A percentile compares a stretch with the other conserved stretches of the same genome.
These are phyloP conservation scores for Synodontis membranacea DNA, from an alignment of 2,113 vertebrate species.

Conservation along the genomic window DNA sequence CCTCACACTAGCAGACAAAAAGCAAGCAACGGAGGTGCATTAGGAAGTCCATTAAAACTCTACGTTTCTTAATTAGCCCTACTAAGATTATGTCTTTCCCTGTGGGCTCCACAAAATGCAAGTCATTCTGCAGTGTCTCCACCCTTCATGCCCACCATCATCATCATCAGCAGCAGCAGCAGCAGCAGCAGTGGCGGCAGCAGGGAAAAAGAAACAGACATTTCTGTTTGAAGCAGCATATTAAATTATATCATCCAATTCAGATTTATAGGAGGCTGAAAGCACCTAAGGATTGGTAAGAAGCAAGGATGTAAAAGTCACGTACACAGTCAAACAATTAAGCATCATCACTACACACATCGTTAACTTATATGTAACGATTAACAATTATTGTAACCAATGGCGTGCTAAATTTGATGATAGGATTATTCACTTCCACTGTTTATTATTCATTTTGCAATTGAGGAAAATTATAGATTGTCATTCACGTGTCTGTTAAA, in stretches of 20 bases:
- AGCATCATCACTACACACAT: slow-evolving; percentile 13
- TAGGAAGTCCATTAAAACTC: slow-evolving; percentile 58
- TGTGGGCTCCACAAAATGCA: slow-evolving; percentile 52
- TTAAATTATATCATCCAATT: slow-evolving; percentile 70
- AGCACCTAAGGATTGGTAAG: neutral
- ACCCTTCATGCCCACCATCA: slow-evolving; percentile 29
- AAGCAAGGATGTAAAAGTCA: neutral
- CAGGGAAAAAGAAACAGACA: neutral
- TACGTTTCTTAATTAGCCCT: slow-evolving; percentile 63
- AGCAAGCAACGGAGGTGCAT: slow-evolving; percentile 44
- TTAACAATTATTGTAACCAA: slow-evolving; percentile 32
- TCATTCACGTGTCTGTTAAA: neutral
- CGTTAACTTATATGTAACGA: slow-evolving; percentile 45
- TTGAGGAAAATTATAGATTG: neutral
- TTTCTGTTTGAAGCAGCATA: slow-evolving; percentile 39
- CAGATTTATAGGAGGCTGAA: slow-evolving; percentile 44
- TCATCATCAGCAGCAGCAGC: slow-evolving; percentile 24
- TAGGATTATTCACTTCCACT: neutral
- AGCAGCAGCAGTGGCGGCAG: slow-evolving; percentile 9
- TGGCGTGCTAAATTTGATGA: slow-evolving; percentile 41
- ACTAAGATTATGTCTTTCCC: slow-evolving; percentile 51
- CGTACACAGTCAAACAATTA: neutral
- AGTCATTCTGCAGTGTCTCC: slow-evolving; percentile 60
- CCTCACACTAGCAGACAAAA: slow-evolving; percentile 48
- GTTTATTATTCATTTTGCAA: slow-evolving; percentile 11